Evolutionary conservation across 2,888 invertebrate genomes (phyloP).

Genomic region (Chloroclystis v-ata): DNA sequence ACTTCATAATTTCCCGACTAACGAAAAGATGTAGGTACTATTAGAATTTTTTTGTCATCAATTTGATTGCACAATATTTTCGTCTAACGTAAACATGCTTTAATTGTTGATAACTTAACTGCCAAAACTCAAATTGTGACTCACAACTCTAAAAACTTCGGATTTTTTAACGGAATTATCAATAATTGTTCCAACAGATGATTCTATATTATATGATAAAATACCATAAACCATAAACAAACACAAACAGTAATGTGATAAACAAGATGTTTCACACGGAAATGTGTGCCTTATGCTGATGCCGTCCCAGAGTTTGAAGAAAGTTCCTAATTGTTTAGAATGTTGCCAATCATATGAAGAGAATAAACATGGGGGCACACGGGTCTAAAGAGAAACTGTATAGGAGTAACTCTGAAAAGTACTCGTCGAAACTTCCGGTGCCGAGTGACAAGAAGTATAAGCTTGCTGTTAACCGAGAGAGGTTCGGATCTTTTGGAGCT

Average conservation of each 20-base stretch:
- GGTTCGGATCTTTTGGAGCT: conserved; percentile 84
- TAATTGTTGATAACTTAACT: too few species aligned
- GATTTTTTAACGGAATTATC: conserved; percentile 9
- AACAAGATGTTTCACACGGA: conserved; percentile 35
- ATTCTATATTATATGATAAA: conserved; percentile 37
- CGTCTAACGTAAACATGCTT: too few species aligned
- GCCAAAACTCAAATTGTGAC: conserved; percentile 39
- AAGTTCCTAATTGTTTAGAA: conserved; percentile 47
- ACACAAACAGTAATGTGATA: conserved; percentile 23
- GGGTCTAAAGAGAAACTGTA: conserved; percentile 86
- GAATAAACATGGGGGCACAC: conserved; percentile 84
- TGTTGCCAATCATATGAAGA: conserved; percentile 59
- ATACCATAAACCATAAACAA: conserved; percentile 23
- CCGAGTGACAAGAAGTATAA: conserved; percentile 78
- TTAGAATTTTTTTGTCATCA: too few species aligned
- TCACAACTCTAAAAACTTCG: conserved; percentile 29
- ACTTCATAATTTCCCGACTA: too few species aligned
- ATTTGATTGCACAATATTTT: too few species aligned
- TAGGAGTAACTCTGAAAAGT: conserved; percentile 81
- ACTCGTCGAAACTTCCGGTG: conserved; percentile 75
- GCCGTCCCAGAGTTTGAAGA: conserved; percentile 11
- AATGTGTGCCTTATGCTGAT: too few species aligned
- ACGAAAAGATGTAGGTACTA: too few species aligned
- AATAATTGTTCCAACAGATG: conserved; percentile 25
- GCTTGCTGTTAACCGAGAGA: conserved; percentile 81